Conservation (phyloP, 1,140 invertebrate genomes). For the Choristoneura fumiferana region DNA sequence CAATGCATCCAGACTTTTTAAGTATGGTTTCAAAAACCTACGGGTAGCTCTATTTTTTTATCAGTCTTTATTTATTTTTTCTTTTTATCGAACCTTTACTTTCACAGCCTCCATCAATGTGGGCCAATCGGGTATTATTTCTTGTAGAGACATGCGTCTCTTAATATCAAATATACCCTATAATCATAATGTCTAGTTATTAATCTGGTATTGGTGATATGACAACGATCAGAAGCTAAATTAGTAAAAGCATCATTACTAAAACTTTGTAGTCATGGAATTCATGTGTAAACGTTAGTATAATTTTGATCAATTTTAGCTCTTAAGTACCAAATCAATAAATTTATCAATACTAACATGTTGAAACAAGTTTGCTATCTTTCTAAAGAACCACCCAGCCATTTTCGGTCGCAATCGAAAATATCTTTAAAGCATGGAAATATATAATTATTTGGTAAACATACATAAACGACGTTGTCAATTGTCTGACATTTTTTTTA, state of each 20-base stretch:
- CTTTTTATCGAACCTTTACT: constrained; percentile 81
- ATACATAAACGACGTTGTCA: background rate
- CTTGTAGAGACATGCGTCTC: constrained; percentile 81
- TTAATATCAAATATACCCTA: constrained; percentile 83
- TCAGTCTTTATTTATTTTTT: constrained; percentile 53
- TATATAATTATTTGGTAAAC: constrained; percentile 7
- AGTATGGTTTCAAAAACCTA: constrained; percentile 47
- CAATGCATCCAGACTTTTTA: too few species aligned
- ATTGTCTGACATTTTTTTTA: background rate
- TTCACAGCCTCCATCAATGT: constrained; percentile 79
- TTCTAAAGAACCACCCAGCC: constrained; percentile 48
- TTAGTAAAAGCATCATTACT: constrained; percentile 16
- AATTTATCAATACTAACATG: constrained; percentile 35
- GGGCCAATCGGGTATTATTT: constrained; percentile 83
- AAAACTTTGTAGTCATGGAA: background rate
- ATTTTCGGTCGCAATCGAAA: constrained; percentile 32
- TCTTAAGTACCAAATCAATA: background rate
- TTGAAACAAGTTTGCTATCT: constrained; percentile 33
- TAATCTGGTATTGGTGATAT: constrained; percentile 26
- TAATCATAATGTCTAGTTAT: constrained; percentile 50
- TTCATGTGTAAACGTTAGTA: constrained; percentile 1
- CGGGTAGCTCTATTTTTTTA: constrained; percentile 40
- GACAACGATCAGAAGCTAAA: constrained; percentile 45
- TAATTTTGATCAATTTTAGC: background rate
- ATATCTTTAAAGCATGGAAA: background rate